A percentile compares a stretch with the other conserved stretches of the same genome.
phyloP scores from a whole-genome alignment of 2,113 vertebrate species.

The Pteruthius melanotis region DNA sequence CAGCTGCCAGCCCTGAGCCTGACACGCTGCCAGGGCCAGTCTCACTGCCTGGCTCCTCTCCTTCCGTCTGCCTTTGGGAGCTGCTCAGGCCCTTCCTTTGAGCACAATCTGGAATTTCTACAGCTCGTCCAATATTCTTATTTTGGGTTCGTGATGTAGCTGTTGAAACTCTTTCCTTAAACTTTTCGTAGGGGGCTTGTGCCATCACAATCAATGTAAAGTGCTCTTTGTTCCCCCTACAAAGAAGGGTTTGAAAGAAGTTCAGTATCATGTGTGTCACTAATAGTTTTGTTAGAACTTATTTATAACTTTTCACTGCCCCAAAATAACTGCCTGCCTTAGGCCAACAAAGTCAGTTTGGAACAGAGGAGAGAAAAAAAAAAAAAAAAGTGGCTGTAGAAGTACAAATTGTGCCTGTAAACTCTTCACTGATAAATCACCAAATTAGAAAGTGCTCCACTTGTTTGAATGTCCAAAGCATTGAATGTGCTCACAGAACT shows the following conservation, averaged over 20 bases:
- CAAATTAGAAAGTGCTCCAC: background rate
- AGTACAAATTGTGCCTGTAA: slow-evolving; percentile 28
- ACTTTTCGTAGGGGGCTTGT: background rate
- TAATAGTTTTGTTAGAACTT: slow-evolving; percentile 15
- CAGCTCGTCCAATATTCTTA: background rate
- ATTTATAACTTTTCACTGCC: slow-evolving; percentile 13
- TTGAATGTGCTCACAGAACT: background rate
- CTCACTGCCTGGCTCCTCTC: background rate
- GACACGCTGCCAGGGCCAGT: slow-evolving; percentile 21
- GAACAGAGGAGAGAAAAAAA: background rate
- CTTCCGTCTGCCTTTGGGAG: background rate
- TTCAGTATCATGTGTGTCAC: background rate
- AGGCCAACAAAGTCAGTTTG: slow-evolving; percentile 5
- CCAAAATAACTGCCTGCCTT: slow-evolving; percentile 38
- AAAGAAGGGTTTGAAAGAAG: slow-evolving; percentile 25
- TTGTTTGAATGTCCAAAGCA: background rate
- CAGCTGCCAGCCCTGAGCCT: slow-evolving; percentile 16
- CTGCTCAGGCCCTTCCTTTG: background rate
- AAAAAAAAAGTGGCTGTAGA: background rate
- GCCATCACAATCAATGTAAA: background rate
- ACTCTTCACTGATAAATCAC: background rate
- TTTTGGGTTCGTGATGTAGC: background rate
- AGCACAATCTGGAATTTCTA: background rate
- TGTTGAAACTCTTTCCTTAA: background rate
- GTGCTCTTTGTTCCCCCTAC: slow-evolving; percentile 25